Percentiles rank a stretch among this genome's conserved stretches.
These are phyloP conservation scores for Lutjanus campechanus DNA, from an alignment of 2,797 vertebrate genomes.

Conservation along the genomic window DNA sequence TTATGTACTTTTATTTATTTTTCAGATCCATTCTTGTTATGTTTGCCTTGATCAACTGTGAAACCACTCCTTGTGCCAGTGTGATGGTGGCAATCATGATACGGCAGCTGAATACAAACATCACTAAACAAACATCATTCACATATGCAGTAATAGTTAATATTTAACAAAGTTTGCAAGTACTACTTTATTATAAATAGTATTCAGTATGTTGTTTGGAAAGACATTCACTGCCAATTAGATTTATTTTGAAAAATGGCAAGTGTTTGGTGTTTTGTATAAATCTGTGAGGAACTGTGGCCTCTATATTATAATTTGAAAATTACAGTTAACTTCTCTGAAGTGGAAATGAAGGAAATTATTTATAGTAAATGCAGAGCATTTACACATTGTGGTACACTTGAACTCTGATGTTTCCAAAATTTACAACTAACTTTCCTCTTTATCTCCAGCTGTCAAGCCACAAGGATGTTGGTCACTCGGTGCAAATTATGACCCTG, in stretches of 20 bases:
- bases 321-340: background rate
- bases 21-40: conserved; percentile 12
- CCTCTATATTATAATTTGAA: background rate
- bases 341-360: background rate
- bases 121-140: conserved; percentile 28
- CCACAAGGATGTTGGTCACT: background rate
- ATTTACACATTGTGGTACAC: conserved; percentile 2
- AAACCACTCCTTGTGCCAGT: conserved; percentile 58
- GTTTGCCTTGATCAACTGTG: conserved; percentile 55
- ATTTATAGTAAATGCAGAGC: background rate
- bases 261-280: conserved; percentile 32
- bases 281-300: conserved; percentile 6
- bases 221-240: conserved; percentile 20
- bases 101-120: conserved; percentile 58
- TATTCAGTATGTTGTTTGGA: background rate
- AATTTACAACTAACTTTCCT: background rate
- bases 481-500: background rate
- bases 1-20: conserved; percentile 44
- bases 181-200: conserved; percentile 2
- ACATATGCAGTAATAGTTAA: conserved; percentile 54
- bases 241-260: conserved; percentile 23
- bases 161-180: conserved; percentile 38
- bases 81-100: conserved; percentile 38
- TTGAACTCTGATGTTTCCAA: background rate
- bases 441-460: background rate